These are phyloP conservation scores for Apamea anceps DNA, from an alignment of 2,888 invertebrate species.

Conservation along the genomic window DNA sequence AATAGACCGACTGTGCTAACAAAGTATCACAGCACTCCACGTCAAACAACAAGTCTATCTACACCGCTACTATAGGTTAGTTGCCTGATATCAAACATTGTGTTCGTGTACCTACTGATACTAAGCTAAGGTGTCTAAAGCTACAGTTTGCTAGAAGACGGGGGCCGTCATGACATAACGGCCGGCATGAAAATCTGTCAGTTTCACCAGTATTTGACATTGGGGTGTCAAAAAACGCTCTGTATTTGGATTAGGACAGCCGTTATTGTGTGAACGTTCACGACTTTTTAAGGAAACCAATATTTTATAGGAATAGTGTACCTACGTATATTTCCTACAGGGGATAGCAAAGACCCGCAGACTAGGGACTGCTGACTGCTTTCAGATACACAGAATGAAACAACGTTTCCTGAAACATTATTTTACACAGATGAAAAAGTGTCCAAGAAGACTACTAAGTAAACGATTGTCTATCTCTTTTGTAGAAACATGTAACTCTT, in stretches of 20 bases:
- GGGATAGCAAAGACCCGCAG: background rate
- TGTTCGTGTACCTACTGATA: background rate
- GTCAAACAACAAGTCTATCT: conserved; percentile 43
- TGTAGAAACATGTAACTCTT: background rate
- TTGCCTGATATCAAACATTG: conserved; percentile 3
- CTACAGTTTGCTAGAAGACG: too few relatives aligned
- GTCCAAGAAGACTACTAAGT: background rate
- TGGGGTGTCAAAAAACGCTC: too few relatives aligned
- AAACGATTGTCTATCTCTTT: background rate
- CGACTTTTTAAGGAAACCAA: too few relatives aligned
- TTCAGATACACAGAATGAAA: background rate
- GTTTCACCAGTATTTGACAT: too few relatives aligned
- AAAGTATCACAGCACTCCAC: conserved; percentile 24
- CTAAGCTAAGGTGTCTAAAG: background rate
- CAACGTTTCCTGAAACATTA: background rate
- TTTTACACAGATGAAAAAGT: background rate
- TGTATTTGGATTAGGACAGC: too few relatives aligned
- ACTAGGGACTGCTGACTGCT: background rate
- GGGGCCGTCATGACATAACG: too few relatives aligned
- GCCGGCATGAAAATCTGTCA: too few relatives aligned
- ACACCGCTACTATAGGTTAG: background rate
- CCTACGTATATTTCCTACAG: background rate
- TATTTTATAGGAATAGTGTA: background rate
- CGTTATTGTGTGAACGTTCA: too few relatives aligned
- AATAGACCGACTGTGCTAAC: conserved; percentile 39